phyloP scores from a whole-genome alignment of 2,888 invertebrate species.

The Candidula unifasciata region DNA sequence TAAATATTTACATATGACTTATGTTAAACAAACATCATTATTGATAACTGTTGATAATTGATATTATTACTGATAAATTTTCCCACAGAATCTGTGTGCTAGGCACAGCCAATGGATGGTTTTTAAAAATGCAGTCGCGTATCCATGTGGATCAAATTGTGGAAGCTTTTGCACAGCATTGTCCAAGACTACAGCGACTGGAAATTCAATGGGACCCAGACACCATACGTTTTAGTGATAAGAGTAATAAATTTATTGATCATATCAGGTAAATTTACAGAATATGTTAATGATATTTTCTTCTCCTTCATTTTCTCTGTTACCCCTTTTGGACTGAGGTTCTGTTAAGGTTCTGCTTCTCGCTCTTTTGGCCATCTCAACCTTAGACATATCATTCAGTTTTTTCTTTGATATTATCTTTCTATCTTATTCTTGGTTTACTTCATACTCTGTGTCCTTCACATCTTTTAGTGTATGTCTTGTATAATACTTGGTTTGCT shows the following conservation, averaged over 20 bases:
- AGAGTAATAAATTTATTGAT: constrained; percentile 99
- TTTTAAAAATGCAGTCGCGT: constrained; percentile 89
- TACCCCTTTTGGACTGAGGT: too few species aligned
- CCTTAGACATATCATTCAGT: too few species aligned
- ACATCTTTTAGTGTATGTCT: too few species aligned
- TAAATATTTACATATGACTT: neutral
- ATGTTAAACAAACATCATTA: neutral
- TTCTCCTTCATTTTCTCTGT: too few species aligned
- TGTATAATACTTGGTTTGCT: too few species aligned
- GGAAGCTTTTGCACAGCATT: constrained; percentile 96
- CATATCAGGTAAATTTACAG: constrained; percentile 84
- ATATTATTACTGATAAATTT: constrained; percentile 23
- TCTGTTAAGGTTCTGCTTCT: too few species aligned
- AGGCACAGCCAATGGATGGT: constrained; percentile 97
- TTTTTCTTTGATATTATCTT: too few species aligned
- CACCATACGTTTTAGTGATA: constrained; percentile 98
- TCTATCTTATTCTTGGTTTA: too few species aligned
- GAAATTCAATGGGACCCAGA: constrained; percentile 99
- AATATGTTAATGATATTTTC: neutral
- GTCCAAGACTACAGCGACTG: constrained; percentile 90
- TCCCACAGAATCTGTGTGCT: constrained; percentile 91
- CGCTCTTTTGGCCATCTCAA: too few species aligned
- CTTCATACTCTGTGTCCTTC: too few species aligned
- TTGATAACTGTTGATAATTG: neutral
- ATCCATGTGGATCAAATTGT: constrained; percentile 94